Conservation (phyloP, 1,140 invertebrate species). For the Brachionus sp. region DNA sequence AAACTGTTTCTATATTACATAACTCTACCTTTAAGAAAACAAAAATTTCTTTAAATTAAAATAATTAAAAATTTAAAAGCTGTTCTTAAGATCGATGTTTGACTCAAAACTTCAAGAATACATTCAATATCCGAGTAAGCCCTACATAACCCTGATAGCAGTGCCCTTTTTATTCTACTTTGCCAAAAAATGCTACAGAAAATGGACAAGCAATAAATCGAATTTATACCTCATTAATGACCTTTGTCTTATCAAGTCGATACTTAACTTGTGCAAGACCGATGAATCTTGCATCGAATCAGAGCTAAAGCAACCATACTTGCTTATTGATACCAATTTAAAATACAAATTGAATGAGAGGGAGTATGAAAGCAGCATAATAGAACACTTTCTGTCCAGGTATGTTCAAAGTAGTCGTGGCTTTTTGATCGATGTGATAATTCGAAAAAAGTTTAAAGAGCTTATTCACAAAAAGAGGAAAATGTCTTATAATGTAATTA, state of each 20-base stretch:
- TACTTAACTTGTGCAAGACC: background rate
- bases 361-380: background rate
- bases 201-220: background rate
- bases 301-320: background rate
- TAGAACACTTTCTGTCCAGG: background rate
- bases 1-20: background rate
- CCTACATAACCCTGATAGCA: background rate
- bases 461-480: background rate
- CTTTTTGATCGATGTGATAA: conserved; percentile 16
- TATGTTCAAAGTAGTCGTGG: background rate
- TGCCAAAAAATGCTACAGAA: background rate
- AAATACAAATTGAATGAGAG: background rate
- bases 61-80: background rate
- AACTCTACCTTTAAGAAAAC: background rate
- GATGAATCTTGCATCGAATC: background rate
- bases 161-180: background rate
- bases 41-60: background rate
- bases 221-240: conserved; percentile 20
- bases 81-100: background rate
- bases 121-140: background rate
- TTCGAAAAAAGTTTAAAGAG: conserved; percentile 21
- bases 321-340: background rate
- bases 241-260: background rate
- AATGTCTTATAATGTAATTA: background rate
- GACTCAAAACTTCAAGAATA: background rate